Conservation (phyloP, 2,113 vertebrate genomes). For the Rhinolophus sinicus region DNA sequence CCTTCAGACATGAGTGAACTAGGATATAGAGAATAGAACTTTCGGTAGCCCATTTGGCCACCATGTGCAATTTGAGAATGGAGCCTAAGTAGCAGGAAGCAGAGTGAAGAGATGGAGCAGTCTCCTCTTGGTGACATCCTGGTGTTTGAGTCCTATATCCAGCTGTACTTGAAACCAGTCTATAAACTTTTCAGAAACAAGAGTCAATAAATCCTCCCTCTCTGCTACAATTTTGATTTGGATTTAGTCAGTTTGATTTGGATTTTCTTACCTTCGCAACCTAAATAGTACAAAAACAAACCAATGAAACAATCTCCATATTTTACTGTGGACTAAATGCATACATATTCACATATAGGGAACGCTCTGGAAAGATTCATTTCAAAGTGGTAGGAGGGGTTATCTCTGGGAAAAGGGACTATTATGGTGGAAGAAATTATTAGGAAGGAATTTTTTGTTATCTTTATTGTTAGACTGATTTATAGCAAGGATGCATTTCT, state of each 20-base stretch:
- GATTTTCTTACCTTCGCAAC: neutral
- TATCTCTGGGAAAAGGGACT: neutral
- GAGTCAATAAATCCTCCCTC: neutral
- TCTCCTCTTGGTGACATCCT: neutral
- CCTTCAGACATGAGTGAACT: neutral
- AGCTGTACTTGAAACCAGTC: neutral
- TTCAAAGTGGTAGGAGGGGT: neutral
- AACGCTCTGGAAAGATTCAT: neutral
- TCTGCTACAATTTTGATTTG: neutral
- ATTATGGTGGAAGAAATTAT: neutral
- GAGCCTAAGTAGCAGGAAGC: neutral
- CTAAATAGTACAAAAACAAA: neutral
- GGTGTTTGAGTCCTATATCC: neutral
- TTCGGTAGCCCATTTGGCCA: neutral
- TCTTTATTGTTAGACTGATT: neutral
- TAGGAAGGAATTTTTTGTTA: neutral
- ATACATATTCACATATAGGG: neutral
- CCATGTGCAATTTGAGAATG: neutral
- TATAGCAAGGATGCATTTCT: neutral
- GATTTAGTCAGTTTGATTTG: neutral
- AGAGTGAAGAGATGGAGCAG: neutral
- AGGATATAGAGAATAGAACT: neutral
- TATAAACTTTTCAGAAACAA: neutral
- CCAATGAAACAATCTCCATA: neutral
- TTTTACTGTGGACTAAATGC: neutral